phyloP scores from a whole-genome alignment of 2,113 vertebrate genomes.

The Anguilla rostrata region DNA sequence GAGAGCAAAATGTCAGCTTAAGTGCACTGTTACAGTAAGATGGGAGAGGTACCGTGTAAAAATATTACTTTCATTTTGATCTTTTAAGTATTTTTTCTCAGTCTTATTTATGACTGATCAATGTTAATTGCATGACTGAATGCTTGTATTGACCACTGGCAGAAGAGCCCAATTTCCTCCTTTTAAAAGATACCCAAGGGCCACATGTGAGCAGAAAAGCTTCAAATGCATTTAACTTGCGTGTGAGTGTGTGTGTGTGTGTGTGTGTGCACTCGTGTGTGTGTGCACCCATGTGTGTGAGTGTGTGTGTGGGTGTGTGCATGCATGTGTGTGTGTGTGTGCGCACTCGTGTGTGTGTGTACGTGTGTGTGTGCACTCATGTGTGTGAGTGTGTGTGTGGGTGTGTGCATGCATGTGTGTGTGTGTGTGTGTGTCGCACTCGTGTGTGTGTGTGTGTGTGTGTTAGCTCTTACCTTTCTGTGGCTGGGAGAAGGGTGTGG shows the following conservation, averaged over 20 bases:
- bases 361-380: conserved; percentile 31
- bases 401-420: conserved; percentile 40
- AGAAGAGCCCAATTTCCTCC: conserved; percentile 54
- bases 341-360: conserved; percentile 31
- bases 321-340: conserved; percentile 19
- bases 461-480: no score
- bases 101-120: conserved; percentile 58
- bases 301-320: conserved; percentile 14
- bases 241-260: conserved; percentile 18
- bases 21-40: not conserved
- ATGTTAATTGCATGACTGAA: conserved; percentile 79
- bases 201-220: not conserved
- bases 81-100: conserved; percentile 10
- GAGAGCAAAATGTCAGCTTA: no score
- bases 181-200: conserved; percentile 40
- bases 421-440: no score
- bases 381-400: conserved; percentile 25
- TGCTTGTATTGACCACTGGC: conserved; percentile 71
- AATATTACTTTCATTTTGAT: not conserved
- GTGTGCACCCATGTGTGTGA: not conserved
- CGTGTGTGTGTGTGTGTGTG: no score
- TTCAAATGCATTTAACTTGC: conserved; percentile 8
- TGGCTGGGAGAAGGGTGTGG: not conserved
- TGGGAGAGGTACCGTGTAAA: not conserved
- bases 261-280: not conserved